phyloP scores from a whole-genome alignment of 2,797 vertebrate genomes.

The Helarctos malayanus region DNA sequence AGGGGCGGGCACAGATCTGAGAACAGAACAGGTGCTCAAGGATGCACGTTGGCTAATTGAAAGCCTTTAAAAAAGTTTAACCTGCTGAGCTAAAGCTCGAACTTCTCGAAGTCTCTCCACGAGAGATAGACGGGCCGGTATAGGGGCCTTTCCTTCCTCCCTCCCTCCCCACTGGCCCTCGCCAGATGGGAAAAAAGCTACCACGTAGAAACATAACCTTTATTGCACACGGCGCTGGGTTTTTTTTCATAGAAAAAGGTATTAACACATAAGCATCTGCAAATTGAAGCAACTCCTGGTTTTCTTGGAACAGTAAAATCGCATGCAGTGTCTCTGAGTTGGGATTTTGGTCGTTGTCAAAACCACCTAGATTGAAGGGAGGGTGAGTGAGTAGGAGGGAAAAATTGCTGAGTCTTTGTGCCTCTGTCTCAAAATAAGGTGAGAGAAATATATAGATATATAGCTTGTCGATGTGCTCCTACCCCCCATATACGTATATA shows the following conservation, averaged over 20 bases:
- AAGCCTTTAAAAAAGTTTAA: constrained; percentile 27
- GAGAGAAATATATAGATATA: constrained; percentile 81
- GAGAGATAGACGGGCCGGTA: background rate
- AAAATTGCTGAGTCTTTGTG: constrained; percentile 86
- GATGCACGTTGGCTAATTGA: background rate
- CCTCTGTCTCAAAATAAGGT: constrained; percentile 87
- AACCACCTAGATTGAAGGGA: constrained; percentile 90
- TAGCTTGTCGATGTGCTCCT: background rate
- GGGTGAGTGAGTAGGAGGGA: constrained; percentile 73
- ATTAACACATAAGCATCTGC: constrained; percentile 99
- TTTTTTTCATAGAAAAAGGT: constrained; percentile 99
- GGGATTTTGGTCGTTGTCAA: constrained; percentile 89
- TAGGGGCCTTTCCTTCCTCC: background rate
- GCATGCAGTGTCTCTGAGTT: constrained; percentile 96
- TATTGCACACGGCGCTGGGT: constrained; percentile 99
- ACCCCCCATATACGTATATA: constrained; percentile 63
- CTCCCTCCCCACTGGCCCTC: constrained; percentile 52
- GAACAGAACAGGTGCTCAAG: background rate
- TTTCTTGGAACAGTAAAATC: constrained; percentile 95
- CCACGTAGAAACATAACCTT: constrained; percentile 98
- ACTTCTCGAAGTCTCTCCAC: background rate
- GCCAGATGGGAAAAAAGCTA: constrained; percentile 78
- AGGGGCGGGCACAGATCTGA: background rate
- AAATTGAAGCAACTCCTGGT: constrained; percentile 96
- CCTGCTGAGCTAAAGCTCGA: background rate